A percentile compares a stretch with the other conserved stretches of the same genome.
phyloP scores from a whole-genome alignment of 2,797 vertebrate genomes.

The Carapus acus region DNA sequence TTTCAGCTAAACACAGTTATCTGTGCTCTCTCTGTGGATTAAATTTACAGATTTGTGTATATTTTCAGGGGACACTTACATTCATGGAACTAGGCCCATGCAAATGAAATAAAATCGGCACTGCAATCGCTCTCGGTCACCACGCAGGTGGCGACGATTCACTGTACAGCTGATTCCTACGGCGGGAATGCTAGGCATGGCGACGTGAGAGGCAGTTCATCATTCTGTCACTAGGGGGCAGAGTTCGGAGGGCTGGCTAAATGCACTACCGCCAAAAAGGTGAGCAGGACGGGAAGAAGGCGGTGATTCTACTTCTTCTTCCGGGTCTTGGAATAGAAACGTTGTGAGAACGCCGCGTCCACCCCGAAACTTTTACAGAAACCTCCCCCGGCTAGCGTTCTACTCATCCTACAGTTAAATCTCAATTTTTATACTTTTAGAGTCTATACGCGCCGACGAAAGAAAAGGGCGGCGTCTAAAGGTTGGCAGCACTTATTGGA shows the following conservation, averaged over 20 bases:
- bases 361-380: slow-evolving; percentile 53
- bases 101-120: too few relatives aligned
- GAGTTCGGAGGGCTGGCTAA: slow-evolving; percentile 4
- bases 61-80: too few relatives aligned
- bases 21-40: too few relatives aligned
- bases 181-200: too few relatives aligned
- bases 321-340: slow-evolving; percentile 58
- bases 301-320: slow-evolving; percentile 48
- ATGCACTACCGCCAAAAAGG: fast-evolving
- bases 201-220: too few relatives aligned
- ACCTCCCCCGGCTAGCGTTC: not conserved
- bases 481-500: slow-evolving; percentile 29
- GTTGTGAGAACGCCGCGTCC: slow-evolving; percentile 61
- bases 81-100: too few relatives aligned
- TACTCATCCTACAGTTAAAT: not conserved
- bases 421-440: fast-evolving
- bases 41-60: too few relatives aligned
- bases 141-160: too few relatives aligned
- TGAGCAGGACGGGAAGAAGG: slow-evolving; percentile 25
- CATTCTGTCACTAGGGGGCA: slow-evolving; percentile 22
- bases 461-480: not conserved
- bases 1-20: too few relatives aligned
- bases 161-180: not conserved
- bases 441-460: too few relatives aligned
- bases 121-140: too few relatives aligned